Evolutionary conservation across 2,113 vertebrate species (phyloP), one percentile per base, ranked within the genome.

Genomic region (Dromaius novaehollandiae): DNA sequence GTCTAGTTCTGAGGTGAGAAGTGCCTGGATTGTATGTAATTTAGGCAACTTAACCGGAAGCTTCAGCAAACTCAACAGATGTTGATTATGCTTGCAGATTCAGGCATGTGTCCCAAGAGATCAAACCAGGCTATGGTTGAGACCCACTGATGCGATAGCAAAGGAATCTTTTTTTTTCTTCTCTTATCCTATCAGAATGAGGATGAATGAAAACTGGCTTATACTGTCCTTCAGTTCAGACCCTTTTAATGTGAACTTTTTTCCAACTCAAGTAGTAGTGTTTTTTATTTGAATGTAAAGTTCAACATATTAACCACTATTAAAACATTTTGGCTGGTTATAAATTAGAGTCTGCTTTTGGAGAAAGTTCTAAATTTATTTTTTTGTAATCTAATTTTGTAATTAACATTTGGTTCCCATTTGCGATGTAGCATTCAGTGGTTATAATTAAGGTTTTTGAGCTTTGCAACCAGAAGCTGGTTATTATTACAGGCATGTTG

Each of bases 361-460:
- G 3, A 13, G 40, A 56, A 61, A 36, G 55, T 50, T 48, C 46
- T 48, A 13, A 4, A 13, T 2, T 34, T 42, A 44, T 75, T 7
- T 50, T n/a, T 85, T 64, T 8, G 3, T 78, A 82, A 28, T 63
- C 65, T 60, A 92, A 61, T 58, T 61, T 4, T 75, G 9, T 66
- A n/a, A 44, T 90, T 86, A 70, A 90, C 74, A 74, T 89, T 61
- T 26, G 3, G 50, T 86, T 95, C 69, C 46, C 76, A 56, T 71
- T 82, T 86, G 48, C 42, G n/a, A 73, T 56, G 53, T 85, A 65
- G 38, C 34, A 84, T 82, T 92, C 81, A 46, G 50, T 92, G 61
- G 66, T 89, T 97, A 89, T 90, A 92, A 89, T 95, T 91, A 96
- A 95, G 92, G 83, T 32, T 75, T 28, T 90, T 60, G 61, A 73